These are phyloP conservation scores for Caenorhabditis parvicauda DNA, from an alignment of 2,888 invertebrate genomes.

Conservation along the genomic window DNA sequence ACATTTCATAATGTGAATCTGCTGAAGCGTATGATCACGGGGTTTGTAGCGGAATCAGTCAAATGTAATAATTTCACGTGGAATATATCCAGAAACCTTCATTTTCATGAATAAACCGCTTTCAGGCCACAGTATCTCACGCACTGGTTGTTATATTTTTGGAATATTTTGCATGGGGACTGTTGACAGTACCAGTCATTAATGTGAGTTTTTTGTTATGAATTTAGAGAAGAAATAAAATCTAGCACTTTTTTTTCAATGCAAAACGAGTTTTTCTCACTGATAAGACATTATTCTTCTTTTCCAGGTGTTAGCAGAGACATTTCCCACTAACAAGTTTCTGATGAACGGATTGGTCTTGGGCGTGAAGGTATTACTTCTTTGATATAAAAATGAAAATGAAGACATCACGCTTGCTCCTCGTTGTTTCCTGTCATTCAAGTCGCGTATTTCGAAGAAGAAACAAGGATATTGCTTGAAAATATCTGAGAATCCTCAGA, in stretches of 20 bases:
- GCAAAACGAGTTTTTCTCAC: constrained; percentile 2
- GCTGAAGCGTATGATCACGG: no score
- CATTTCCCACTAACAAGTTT: constrained; percentile 97
- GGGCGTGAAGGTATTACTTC: constrained; percentile 79
- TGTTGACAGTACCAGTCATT: constrained; percentile 96
- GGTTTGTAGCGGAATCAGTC: no score
- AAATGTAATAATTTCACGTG: background rate
- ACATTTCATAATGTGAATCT: no score
- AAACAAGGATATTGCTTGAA: background rate
- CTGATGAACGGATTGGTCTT: constrained; percentile 99
- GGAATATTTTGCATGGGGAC: constrained; percentile 99
- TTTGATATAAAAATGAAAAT: constrained; percentile 1
- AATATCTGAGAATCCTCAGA: no score
- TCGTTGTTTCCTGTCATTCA: no score
- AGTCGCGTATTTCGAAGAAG: constrained; percentile 8
- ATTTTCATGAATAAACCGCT: background rate
- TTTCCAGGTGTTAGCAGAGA: constrained; percentile 88
- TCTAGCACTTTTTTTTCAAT: no score
- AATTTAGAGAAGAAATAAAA: background rate
- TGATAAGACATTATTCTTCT: constrained; percentile 43
- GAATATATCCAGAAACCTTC: background rate
- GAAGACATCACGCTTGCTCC: no score
- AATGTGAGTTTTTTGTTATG: constrained; percentile 68
- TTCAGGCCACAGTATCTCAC: constrained; percentile 86
- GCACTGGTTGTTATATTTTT: constrained; percentile 97